Evolutionary conservation across 2,888 invertebrate genomes (phyloP), one percentile per base, ranked within the genome.

Genomic region (Heliconius aoede): DNA sequence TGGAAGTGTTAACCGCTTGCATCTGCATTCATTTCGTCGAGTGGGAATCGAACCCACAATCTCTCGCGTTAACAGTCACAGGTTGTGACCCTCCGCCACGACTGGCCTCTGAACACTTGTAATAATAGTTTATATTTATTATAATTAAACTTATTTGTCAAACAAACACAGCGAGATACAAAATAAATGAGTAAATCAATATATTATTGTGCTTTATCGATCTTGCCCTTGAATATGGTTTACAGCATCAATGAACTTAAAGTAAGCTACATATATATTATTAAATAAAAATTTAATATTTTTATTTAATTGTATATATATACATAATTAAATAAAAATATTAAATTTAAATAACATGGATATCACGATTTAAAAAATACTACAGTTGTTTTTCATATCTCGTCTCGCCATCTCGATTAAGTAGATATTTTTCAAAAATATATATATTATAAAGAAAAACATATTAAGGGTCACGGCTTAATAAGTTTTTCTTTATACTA

Each of bases 161-260:
- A 36, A 61, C 40, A 61, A 58, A 30, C 15, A 68, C 11, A 55
- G n/a, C n/a, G n/a, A 15, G 55, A 73, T 65, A 28, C 40, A 61
- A 69, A 69, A 69, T 68, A 68, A 74, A 51, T 68, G 5, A 40
- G 67, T 74, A 74, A 74, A 74, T 74, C 60, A 69, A 61, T 51
- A 26, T 60, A 60, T 68, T 73, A 73, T 36, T 73, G 30, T 60
- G 51, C 55, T 30, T 74, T 68, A 71, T 72, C 64, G 51, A 71
- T 62, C 4, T 51, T 60, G 72, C 67, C 72, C 76, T 72, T 76
- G 76, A 62, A 69, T 24, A 61, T 60, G 32, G 71, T 72, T 64
- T 67, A 72, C 32, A 51, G 21, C 46, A 72, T 26, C 51, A 67
- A 67, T 65, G 51, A 72, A 76, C 62, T 71, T 72, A 71, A 30